These are phyloP conservation scores for Argyresthia goedartella DNA, from an alignment of 2,888 invertebrate species.

Conservation along the genomic window DNA sequence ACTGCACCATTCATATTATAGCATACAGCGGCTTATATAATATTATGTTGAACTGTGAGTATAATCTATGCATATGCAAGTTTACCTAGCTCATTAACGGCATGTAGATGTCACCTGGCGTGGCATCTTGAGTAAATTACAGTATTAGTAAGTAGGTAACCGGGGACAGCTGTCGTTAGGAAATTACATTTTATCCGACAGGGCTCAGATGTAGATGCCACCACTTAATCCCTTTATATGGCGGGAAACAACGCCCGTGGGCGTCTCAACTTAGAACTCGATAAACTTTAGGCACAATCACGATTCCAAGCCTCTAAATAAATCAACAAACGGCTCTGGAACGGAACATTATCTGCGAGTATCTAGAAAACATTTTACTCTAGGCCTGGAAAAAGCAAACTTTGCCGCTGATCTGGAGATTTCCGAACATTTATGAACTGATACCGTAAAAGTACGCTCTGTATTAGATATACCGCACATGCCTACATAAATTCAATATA, in stretches of 20 bases:
- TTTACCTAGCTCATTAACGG: neutral
- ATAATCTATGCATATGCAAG: no score
- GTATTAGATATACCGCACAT: no score
- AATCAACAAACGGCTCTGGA: neutral
- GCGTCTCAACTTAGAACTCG: slow-evolving; percentile 31
- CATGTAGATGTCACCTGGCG: neutral
- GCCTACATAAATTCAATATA: no score
- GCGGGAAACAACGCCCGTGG: slow-evolving; percentile 15
- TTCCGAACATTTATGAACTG: no score
- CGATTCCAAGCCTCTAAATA: slow-evolving; percentile 2
- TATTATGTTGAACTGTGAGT: no score
- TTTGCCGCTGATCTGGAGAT: no score
- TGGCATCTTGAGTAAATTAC: slow-evolving; percentile 5
- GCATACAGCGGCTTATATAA: no score
- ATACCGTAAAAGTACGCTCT: no score
- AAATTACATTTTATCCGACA: slow-evolving; percentile 55
- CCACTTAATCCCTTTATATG: slow-evolving; percentile 42
- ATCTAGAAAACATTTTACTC: neutral
- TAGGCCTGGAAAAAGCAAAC: no score
- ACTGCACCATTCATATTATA: no score
- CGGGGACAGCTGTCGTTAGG: slow-evolving; percentile 52
- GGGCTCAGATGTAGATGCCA: slow-evolving; percentile 44
- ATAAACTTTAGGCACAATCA: slow-evolving; percentile 10
- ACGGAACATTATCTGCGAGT: slow-evolving; percentile 8
- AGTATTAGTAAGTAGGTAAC: slow-evolving; percentile 37